A percentile compares a stretch with the other conserved stretches of the same genome.
Conservation (phyloP, 2,113 vertebrate species). For the Coturnix japonica region DNA sequence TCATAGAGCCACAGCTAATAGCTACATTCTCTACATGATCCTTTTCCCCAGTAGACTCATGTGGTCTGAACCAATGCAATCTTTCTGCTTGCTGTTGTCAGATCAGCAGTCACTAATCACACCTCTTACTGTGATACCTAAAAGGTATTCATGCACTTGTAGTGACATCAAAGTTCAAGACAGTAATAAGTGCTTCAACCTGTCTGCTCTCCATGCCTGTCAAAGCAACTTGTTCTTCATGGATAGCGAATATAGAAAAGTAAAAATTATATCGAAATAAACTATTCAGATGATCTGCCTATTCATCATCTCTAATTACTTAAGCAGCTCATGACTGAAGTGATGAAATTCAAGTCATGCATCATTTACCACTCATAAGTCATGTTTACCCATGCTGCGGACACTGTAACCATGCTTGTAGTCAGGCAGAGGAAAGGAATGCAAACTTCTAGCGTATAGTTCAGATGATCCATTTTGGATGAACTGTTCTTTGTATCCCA, state of each 20-base stretch:
- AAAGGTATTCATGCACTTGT: neutral
- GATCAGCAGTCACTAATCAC: neutral
- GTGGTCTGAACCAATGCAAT: neutral
- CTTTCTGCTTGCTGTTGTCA: neutral
- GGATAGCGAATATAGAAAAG: neutral
- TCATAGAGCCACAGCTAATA: neutral
- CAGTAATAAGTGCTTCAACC: neutral
- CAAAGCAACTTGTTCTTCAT: neutral
- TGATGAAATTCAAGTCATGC: neutral
- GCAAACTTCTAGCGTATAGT: neutral
- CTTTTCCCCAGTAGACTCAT: neutral
- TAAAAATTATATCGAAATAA: neutral
- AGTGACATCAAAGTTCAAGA: neutral
- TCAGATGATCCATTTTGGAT: neutral
- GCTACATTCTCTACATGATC: neutral
- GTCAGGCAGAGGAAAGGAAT: neutral
- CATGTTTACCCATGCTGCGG: accelerated
- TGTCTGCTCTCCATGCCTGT: neutral
- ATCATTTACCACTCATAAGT: accelerated
- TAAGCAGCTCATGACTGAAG: neutral
- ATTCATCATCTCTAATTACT: neutral
- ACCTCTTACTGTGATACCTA: neutral
- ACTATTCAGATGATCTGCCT: neutral
- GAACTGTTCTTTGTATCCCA: neutral
- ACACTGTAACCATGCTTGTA: neutral